Evolutionary conservation across 2,797 vertebrate genomes (phyloP).

Genomic region (Bradypodion pumilum): DNA sequence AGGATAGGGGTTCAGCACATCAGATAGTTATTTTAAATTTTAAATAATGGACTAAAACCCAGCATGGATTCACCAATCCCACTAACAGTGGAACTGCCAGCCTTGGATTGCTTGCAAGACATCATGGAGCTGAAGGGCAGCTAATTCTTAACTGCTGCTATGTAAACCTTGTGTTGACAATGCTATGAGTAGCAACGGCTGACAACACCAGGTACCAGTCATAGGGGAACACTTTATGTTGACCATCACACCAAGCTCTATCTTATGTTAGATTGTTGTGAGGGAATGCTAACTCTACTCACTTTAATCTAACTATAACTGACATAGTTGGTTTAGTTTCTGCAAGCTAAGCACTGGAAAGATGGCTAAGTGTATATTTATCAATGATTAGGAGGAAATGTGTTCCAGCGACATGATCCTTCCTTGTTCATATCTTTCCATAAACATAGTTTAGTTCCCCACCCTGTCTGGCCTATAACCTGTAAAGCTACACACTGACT

Average conservation of each 20-base stretch:
- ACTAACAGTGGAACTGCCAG: too few relatives aligned
- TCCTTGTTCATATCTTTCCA: slow-evolving; percentile 64
- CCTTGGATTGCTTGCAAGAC: too few relatives aligned
- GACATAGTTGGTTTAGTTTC: background rate
- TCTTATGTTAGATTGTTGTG: background rate
- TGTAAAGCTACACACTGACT: slow-evolving; percentile 8
- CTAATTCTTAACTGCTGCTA: too few relatives aligned
- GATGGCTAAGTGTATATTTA: slow-evolving; percentile 70
- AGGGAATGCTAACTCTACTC: background rate
- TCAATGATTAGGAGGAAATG: slow-evolving; percentile 63
- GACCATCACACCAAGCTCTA: background rate
- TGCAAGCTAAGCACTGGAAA: slow-evolving; percentile 65
- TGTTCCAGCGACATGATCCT: slow-evolving; percentile 59
- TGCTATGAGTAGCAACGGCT: too few relatives aligned
- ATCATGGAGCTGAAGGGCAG: too few relatives aligned
- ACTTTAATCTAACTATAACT: slow-evolving; percentile 1
- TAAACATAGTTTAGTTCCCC: slow-evolving; percentile 59
- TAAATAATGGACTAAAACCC: too few relatives aligned
- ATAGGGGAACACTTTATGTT: background rate
- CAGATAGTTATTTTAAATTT: too few relatives aligned
- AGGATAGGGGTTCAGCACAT: too few relatives aligned
- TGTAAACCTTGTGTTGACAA: too few relatives aligned
- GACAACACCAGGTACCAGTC: background rate
- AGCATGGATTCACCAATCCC: too few relatives aligned
- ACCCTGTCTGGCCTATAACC: slow-evolving; percentile 43